phyloP scores from a whole-genome alignment of 1,140 invertebrate genomes.

The Mesaphorura yosii region DNA sequence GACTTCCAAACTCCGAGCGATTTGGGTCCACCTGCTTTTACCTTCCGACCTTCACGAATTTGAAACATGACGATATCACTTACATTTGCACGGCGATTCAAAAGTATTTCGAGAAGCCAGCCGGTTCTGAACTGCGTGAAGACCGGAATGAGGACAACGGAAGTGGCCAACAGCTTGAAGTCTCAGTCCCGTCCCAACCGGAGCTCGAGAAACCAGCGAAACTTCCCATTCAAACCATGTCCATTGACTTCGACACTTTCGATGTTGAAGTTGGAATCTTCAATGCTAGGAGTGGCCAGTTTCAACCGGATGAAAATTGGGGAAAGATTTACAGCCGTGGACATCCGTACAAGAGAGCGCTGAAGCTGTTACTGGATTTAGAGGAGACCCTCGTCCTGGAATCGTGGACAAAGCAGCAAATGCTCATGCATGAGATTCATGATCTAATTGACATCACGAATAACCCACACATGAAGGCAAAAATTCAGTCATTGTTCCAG shows the following conservation, averaged over 20 bases:
- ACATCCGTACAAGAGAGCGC: conserved; percentile 5
- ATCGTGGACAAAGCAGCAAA: conserved; percentile 1
- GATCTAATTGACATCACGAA: neutral
- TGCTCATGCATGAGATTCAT: neutral
- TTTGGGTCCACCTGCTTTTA: conserved; percentile 19
- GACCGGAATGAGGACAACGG: neutral
- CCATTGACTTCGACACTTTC: conserved; percentile 11
- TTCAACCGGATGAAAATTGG: neutral
- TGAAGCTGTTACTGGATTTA: conserved; percentile 3
- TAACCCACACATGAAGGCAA: neutral
- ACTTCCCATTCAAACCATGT: conserved; percentile 9
- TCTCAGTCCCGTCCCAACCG: neutral
- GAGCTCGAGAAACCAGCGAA: no score
- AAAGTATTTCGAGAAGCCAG: neutral
- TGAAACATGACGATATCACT: conserved; percentile 3
- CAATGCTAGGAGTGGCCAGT: neutral
- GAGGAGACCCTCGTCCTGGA: conserved; percentile 9
- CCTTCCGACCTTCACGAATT: conserved; percentile 15
- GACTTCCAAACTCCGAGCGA: conserved; percentile 9
- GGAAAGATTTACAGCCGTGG: neutral
- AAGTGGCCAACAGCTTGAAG: neutral
- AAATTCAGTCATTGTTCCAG: conserved; percentile 3
- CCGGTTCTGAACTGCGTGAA: neutral
- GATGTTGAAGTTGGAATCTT: conserved; percentile 5
- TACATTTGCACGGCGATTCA: conserved; percentile 1